A percentile compares a stretch with the other conserved stretches of the same genome.
Evolutionary conservation across 2,888 invertebrate genomes (phyloP).

Genomic region (Ochropleura plecta): DNA sequence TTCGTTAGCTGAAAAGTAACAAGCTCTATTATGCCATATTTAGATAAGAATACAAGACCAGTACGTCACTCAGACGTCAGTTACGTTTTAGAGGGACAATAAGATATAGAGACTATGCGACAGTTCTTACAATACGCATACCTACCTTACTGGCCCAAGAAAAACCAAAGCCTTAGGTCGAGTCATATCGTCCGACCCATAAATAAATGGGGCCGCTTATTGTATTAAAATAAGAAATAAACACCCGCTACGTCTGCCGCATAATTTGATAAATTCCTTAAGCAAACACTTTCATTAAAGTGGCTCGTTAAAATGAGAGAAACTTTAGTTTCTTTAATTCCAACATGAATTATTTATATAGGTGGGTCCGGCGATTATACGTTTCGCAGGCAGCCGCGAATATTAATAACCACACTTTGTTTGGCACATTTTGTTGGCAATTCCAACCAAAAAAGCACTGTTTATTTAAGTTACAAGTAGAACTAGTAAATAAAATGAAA

Average conservation of each 20-base stretch:
- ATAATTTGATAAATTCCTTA: slow-evolving; percentile 67
- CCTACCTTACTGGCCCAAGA: background rate
- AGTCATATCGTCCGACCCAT: background rate
- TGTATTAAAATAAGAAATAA: slow-evolving; percentile 45
- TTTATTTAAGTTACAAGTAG: slow-evolving; percentile 54
- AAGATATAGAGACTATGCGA: background rate
- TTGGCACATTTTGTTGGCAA: slow-evolving; percentile 56
- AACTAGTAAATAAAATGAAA: slow-evolving; percentile 43
- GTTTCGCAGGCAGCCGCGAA: slow-evolving; percentile 62
- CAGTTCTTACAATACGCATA: background rate
- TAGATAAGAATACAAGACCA: background rate
- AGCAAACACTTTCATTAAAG: slow-evolving; percentile 72
- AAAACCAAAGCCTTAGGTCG: slow-evolving; percentile 3
- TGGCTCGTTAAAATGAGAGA: slow-evolving; percentile 67
- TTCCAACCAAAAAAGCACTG: slow-evolving; percentile 48
- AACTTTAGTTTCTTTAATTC: slow-evolving; percentile 77
- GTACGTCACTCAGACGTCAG: background rate
- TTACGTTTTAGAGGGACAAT: background rate
- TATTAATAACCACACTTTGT: slow-evolving; percentile 68
- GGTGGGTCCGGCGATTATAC: slow-evolving; percentile 67
- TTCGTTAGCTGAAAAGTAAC: slow-evolving; percentile 14
- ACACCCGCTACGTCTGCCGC: slow-evolving; percentile 39
- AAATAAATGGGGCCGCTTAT: slow-evolving; percentile 21
- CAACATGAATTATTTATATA: slow-evolving; percentile 75
- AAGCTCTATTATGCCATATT: background rate